Base-by-base conservation (phyloP, 2,888 invertebrate species). In the Cantharis nigra region DNA sequence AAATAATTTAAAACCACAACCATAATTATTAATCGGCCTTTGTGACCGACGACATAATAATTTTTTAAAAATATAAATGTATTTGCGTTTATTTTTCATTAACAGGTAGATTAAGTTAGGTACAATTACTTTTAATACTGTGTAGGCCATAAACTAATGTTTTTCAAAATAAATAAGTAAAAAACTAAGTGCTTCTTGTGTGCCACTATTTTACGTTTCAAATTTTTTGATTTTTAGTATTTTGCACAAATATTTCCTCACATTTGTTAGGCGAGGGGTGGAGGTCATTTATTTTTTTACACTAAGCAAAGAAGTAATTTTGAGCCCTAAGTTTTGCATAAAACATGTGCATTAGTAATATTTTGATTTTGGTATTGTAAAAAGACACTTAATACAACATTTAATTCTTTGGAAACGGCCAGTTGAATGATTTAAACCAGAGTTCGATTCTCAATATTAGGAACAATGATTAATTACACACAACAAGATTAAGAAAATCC, bases 91-190 rank as follows among this genome's bases (percentile, higher is more conserved):
- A 74, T 76, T 80, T 79, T 71, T 78, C 76, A 69, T 74, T 78
- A 78, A 75, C 78, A 77, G 77, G 78, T 77, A 81, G 79, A 79
- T 78, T 77, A 76, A 79, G 78, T 73, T 76, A 79, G 76, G 71
- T 79, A 79, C 78, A 79, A 74, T 64, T 70, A 78, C 69, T 71
- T 74, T 79, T 84, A 83, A 83, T 84, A 84, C 82, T 83, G 82
- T 76, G 77, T 83, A 83, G 83, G 84, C 83, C 84, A 82, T 80
- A 49, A 49, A 49, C 49, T 49, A 49, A 49, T n/a, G 11, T 49
- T 49, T 49, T 49, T 49, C n/a, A 49, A 75, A 83, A 80, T 80
- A 81, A 81, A 80, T 80, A 78, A 79, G 80, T 76, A 69, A 78
- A 78, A 73, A 49, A 49, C 49, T 49, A 49, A n/a, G 49, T 49